These are phyloP conservation scores for Takifugu bimaculatus DNA, from an alignment of 2,113 vertebrate species.

Conservation along the genomic window DNA sequence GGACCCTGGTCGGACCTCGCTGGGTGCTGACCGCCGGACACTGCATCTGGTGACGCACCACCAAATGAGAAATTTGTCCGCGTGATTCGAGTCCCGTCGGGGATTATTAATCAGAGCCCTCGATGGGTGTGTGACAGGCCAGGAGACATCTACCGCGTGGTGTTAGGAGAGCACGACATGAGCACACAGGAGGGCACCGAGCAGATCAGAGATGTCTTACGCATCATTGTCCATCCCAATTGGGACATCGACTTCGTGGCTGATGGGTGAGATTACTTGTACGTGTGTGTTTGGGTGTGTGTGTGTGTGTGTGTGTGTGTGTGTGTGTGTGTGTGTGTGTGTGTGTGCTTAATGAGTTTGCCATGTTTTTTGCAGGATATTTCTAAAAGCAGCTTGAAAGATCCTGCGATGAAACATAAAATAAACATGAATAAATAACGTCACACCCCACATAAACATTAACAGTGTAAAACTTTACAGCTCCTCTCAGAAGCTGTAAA, in stretches of 20 bases:
- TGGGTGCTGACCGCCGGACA: conserved; percentile 75
- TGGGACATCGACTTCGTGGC: conserved; percentile 67
- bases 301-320: too few relatives aligned
- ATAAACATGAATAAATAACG: too few relatives aligned
- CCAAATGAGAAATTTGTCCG: neutral
- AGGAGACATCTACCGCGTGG: conserved; percentile 61
- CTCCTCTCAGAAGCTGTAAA: too few relatives aligned
- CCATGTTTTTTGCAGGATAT: too few relatives aligned
- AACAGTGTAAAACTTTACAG: too few relatives aligned
- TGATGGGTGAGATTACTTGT: conserved; percentile 50
- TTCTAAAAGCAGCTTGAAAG: too few relatives aligned
- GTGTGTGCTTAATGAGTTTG: too few relatives aligned
- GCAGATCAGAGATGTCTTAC: conserved; percentile 62
- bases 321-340: too few relatives aligned
- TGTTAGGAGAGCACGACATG: conserved; percentile 67
- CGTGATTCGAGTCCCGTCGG: neutral
- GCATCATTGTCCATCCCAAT: conserved; percentile 64
- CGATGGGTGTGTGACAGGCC: conserved; percentile 36
- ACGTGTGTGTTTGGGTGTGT: neutral
- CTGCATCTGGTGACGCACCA: conserved; percentile 65
- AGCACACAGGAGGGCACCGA: conserved; percentile 59
- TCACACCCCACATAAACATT: too few relatives aligned
- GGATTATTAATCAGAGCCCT: too few relatives aligned
- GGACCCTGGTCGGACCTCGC: conserved; percentile 66
- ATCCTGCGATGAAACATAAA: too few relatives aligned